A percentile compares a stretch with the other conserved stretches of the same genome.
phyloP scores from a whole-genome alignment of 2,797 vertebrate genomes.

The Hephaestus fuliginosus region DNA sequence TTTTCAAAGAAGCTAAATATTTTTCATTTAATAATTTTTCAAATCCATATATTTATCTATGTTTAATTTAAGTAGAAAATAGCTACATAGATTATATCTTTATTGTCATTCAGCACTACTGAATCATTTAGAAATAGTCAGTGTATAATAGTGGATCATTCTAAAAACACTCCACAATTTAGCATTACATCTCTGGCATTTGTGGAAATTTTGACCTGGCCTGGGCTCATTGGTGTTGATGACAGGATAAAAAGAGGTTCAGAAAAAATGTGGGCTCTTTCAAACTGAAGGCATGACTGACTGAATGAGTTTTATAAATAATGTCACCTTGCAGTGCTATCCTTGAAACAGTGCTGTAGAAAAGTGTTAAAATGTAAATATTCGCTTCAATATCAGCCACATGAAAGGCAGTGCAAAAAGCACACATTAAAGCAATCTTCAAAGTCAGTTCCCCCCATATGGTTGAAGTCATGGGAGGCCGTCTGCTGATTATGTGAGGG shows the following conservation, averaged over 20 bases:
- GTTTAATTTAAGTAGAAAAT: not conserved
- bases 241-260: conserved; percentile 1
- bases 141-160: not conserved
- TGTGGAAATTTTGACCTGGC: not conserved
- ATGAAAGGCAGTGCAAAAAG: conserved; percentile 57
- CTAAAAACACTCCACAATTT: not conserved
- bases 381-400: conserved; percentile 46
- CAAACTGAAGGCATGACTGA: conserved; percentile 1
- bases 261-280: conserved; percentile 1
- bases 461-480: conserved; percentile 48
- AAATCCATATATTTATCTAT: not conserved
- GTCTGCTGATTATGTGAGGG: conserved; percentile 63
- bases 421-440: conserved; percentile 63
- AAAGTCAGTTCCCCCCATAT: conserved; percentile 52
- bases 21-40: not conserved
- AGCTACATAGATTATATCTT: not conserved
- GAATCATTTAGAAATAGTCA: conserved; percentile 14
- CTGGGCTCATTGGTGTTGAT: not conserved
- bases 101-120: not conserved
- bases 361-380: conserved; percentile 72
- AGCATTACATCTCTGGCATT: not conserved
- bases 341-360: conserved; percentile 44
- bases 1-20: not conserved
- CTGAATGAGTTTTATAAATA: conserved; percentile 30
- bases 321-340: conserved; percentile 33